Evolutionary conservation across 2,113 vertebrate species (phyloP).

Genomic region (Hydrochoerus hydrochaeris): DNA sequence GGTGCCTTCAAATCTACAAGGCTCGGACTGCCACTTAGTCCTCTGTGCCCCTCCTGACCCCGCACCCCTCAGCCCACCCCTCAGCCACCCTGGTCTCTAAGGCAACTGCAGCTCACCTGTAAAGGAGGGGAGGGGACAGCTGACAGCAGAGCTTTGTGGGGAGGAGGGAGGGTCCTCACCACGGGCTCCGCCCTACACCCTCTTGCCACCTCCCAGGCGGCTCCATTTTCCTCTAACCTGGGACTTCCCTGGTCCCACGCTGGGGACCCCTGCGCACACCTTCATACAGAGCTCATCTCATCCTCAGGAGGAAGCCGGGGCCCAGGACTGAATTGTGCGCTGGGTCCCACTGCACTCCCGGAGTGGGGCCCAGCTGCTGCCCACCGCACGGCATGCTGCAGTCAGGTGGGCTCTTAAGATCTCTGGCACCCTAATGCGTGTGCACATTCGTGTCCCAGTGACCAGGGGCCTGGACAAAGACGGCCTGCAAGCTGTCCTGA

Average conservation of each 20-base stretch:
- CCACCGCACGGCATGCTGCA: background rate
- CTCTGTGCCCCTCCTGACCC: background rate
- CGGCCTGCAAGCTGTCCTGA: background rate
- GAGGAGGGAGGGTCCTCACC: background rate
- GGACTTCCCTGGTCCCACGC: background rate
- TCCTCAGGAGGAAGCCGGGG: background rate
- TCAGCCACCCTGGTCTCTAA: slow-evolving; percentile 46
- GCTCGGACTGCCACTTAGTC: background rate
- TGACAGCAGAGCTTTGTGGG: slow-evolving; percentile 44
- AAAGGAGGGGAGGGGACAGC: slow-evolving; percentile 44
- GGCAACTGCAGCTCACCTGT: slow-evolving; percentile 73
- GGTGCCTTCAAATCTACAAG: background rate
- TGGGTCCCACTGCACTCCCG: background rate
- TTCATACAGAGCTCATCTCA: background rate
- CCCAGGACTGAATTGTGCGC: background rate
- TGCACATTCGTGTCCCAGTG: background rate
- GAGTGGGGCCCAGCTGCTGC: background rate
- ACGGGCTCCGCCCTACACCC: background rate
- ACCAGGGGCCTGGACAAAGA: background rate
- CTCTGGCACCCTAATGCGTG: background rate
- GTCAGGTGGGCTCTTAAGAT: background rate
- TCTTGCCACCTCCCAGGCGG: background rate
- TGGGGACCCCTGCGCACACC: background rate
- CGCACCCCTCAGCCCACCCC: background rate
- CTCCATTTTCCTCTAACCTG: background rate